These are phyloP conservation scores for Lamellibrachia columna DNA, from an alignment of 2,888 invertebrate genomes.

Conservation along the genomic window DNA sequence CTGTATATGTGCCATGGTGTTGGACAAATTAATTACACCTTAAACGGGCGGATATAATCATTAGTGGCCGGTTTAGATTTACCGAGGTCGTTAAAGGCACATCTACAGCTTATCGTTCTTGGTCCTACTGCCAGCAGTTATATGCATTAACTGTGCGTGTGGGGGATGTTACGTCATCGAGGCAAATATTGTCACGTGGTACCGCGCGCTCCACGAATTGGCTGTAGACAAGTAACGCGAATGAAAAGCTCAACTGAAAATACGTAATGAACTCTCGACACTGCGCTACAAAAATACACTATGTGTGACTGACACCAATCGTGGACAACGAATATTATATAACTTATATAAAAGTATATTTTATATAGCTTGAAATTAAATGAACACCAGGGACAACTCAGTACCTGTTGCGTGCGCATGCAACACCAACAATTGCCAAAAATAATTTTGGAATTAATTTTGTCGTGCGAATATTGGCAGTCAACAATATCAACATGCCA, in stretches of 20 bases:
- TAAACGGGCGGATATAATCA: slow-evolving; percentile 12
- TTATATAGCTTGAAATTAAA: not conserved
- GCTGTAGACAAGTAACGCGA: not conserved
- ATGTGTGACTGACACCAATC: not conserved
- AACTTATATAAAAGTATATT: no score
- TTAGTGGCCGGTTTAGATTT: slow-evolving; percentile 6
- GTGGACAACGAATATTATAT: not conserved
- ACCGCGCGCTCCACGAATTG: not conserved
- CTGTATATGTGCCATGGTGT: not conserved
- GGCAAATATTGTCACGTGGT: slow-evolving; percentile 6
- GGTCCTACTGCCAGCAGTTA: not conserved
- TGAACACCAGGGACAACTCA: not conserved
- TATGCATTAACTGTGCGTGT: not conserved
- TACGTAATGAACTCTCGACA: not conserved
- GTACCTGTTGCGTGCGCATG: not conserved
- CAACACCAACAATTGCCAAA: not conserved
- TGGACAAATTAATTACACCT: not conserved
- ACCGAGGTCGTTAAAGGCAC: not conserved
- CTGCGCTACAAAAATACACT: no score
- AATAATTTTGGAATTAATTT: no score
- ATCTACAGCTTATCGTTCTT: not conserved
- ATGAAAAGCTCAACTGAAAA: not conserved
- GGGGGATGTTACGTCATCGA: not conserved
- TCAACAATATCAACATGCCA: not conserved
- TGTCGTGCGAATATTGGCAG: no score